Evolutionary conservation across 2,888 invertebrate species (phyloP).

Genomic region (Bugulina stolonifera): DNA sequence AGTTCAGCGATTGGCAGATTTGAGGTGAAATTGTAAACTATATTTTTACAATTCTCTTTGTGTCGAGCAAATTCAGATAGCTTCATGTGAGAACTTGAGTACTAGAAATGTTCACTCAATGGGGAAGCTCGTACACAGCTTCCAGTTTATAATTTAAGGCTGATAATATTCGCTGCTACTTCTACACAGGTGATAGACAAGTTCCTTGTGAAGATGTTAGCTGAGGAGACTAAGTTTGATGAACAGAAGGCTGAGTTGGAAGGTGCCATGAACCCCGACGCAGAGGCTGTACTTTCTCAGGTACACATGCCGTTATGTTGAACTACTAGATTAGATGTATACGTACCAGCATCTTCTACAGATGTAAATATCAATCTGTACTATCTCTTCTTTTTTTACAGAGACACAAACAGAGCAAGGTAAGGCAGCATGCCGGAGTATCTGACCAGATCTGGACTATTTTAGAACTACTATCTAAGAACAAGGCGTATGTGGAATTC

Average conservation of each 20-base stretch:
- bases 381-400: constrained; percentile 29
- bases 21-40: no score
- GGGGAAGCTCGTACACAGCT: no score
- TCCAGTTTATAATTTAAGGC: no score
- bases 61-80: no score
- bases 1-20: no score
- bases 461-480: constrained; percentile 41
- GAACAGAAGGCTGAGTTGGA: constrained; percentile 39
- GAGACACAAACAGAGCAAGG: constrained; percentile 41
- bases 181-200: constrained; percentile 30
- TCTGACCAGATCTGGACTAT: constrained; percentile 39
- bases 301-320: no score
- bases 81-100: no score
- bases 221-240: constrained; percentile 43
- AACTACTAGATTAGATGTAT: no score
- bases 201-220: constrained; percentile 42
- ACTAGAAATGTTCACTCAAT: no score
- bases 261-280: constrained; percentile 45
- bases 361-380: neutral
- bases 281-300: constrained; percentile 34
- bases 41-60: no score
- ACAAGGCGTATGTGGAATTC: constrained; percentile 43
- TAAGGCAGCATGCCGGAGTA: constrained; percentile 42
- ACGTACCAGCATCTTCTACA: neutral
- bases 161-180: no score